These are phyloP conservation scores for Prochilodus magdalenae DNA, from an alignment of 2,113 vertebrate species.

Conservation along the genomic window DNA sequence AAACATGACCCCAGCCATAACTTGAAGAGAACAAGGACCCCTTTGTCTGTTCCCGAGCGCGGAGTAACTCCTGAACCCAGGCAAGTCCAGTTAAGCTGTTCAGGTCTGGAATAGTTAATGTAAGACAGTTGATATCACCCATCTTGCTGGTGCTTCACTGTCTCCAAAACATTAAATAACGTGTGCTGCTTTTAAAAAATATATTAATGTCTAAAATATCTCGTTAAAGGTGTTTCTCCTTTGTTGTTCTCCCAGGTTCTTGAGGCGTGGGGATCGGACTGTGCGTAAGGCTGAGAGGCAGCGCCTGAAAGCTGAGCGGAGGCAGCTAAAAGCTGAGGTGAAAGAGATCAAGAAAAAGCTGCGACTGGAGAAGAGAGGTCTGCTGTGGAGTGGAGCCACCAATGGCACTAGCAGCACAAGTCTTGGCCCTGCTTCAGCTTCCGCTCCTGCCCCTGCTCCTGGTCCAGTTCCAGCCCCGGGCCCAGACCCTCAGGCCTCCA, in stretches of 20 bases:
- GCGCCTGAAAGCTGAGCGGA: constrained; percentile 92
- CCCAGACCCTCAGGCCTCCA: constrained; percentile 80
- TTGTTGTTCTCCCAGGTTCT: constrained; percentile 80
- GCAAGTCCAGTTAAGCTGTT: constrained; percentile 60
- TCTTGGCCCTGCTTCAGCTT: constrained; percentile 65
- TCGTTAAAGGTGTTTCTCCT: neutral
- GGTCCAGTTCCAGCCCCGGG: constrained; percentile 71
- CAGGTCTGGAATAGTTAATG: neutral
- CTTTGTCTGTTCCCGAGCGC: constrained; percentile 82
- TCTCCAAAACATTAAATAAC: neutral
- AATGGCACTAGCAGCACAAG: constrained; percentile 80
- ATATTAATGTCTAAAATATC: neutral
- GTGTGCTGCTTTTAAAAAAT: neutral
- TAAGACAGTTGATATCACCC: neutral
- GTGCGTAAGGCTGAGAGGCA: constrained; percentile 96
- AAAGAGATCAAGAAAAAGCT: constrained; percentile 97
- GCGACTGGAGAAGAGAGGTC: constrained; percentile 91
- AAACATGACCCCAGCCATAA: constrained; percentile 88
- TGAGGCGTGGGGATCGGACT: constrained; percentile 92
- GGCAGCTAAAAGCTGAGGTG: constrained; percentile 94
- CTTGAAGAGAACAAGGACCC: constrained; percentile 89
- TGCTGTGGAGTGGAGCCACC: constrained; percentile 88
- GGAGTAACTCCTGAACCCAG: constrained; percentile 79
- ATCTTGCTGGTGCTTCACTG: neutral
- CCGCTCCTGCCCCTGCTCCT: constrained; percentile 72